Evolutionary conservation across 1,140 invertebrate species (phyloP), one percentile per base, ranked within the genome.

Genomic region (Tetragnatha versicolor): DNA sequence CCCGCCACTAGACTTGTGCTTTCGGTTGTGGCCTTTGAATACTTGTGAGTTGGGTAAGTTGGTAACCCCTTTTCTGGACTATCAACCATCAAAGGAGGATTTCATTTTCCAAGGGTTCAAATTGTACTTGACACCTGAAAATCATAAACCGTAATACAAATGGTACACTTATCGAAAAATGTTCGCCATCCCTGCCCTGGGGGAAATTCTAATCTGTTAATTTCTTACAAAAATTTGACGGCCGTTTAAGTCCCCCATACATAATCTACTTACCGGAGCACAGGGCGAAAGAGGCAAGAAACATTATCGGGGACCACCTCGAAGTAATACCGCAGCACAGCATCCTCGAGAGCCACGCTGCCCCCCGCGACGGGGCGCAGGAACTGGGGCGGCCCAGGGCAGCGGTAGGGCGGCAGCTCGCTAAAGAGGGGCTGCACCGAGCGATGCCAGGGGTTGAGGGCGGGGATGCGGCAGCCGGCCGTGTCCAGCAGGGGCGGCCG

Each of bases 381-480:
- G 31, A 80, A 77, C 14, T 72, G 77, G 3, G 65, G 53, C 22
- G n/a, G 37, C 6, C 69, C 63, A 33, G 25, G 6, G 27, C 79
- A 80, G 12, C 55, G 45, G 33, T 80, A 80, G 22, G 60, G 70
- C 20, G 9, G 12, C 22, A 35, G 9, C 12, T 61, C 60, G 20
- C 25, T 47, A 33, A 69, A 29, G 80, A 89, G 89, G 27, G 87
- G 84, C 77, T 86, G 87, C 17, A 93, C 90, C 22, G 90, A 90
- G 10, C 87, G 84, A 77, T 94, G 92, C 55, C 90, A 90, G 0
- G 93, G 90, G 80, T 92, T 89, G 70, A 95, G 88, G 7, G 90
- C 89, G 1, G 94, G 93, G 81, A 96, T 94, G 2, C 90, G 90
- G 84, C 94, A 96, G 27, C 93, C 92, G 1, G 90, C 86, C 81